Percentiles rank a stretch among this genome's conserved stretches.
phyloP scores from a whole-genome alignment of 2,113 vertebrate genomes.

The Pica pica region DNA sequence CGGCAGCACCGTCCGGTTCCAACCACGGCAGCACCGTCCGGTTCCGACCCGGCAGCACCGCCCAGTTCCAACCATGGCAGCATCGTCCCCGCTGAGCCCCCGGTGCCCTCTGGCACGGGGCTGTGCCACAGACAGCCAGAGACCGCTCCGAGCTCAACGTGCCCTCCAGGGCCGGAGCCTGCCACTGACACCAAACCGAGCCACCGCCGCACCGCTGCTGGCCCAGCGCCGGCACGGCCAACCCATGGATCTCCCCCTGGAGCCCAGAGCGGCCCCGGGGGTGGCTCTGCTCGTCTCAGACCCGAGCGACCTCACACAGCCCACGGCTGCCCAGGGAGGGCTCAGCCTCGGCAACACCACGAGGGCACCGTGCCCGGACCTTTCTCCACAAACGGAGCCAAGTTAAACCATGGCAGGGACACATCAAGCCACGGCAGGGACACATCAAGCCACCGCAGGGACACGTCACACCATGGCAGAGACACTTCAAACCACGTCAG shows the following conservation, averaged over 20 bases:
- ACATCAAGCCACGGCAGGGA: neutral
- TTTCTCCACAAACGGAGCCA: neutral
- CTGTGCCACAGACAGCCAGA: neutral
- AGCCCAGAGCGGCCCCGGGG: accelerated
- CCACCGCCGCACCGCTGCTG: accelerated
- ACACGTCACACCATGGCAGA: accelerated
- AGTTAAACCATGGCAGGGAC: neutral
- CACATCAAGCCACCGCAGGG: accelerated
- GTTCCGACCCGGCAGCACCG: neutral
- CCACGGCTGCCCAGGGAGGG: neutral
- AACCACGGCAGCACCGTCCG: neutral
- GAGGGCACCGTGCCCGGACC: accelerated
- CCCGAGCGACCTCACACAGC: accelerated
- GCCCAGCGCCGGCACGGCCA: accelerated
- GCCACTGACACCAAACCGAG: neutral
- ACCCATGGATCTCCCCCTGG: accelerated
- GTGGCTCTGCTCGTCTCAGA: neutral
- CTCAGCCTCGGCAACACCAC: neutral
- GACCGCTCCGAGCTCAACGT: neutral
- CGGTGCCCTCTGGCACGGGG: accelerated
- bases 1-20: too few species aligned
- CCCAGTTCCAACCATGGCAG: neutral
- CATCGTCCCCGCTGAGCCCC: accelerated
- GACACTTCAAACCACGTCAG: accelerated
- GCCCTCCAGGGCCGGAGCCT: neutral